These are phyloP conservation scores for Hephaestus fuliginosus DNA, from an alignment of 2,797 vertebrate species.

Conservation along the genomic window DNA sequence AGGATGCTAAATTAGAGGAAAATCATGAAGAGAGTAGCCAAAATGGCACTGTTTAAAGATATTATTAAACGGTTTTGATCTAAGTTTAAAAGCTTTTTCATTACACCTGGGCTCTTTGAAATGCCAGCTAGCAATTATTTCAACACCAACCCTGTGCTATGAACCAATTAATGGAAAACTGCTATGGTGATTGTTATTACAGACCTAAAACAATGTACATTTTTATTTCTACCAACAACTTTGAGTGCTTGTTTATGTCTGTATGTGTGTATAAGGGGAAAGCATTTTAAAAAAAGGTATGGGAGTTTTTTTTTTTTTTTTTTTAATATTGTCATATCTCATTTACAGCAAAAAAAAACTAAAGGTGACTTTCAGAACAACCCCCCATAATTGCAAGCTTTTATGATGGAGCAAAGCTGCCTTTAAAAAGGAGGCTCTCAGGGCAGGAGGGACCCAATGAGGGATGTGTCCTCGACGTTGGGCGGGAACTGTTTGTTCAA, in stretches of 20 bases:
- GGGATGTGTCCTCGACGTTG: slow-evolving; percentile 64
- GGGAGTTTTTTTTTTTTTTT: slow-evolving; percentile 30
- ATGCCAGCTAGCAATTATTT: slow-evolving; percentile 49
- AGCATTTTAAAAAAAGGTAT: slow-evolving; percentile 44
- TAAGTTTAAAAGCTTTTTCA: slow-evolving; percentile 73
- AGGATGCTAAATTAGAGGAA: slow-evolving; percentile 35
- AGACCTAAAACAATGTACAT: slow-evolving; percentile 7
- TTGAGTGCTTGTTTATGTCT: slow-evolving; percentile 40
- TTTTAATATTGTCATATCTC: slow-evolving; percentile 60
- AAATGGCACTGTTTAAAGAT: slow-evolving; percentile 49
- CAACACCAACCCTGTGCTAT: slow-evolving; percentile 11
- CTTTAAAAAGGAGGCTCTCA: slow-evolving; percentile 68
- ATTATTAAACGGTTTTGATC: slow-evolving; percentile 59
- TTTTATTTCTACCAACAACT: slow-evolving; percentile 19
- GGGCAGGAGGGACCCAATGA: slow-evolving; percentile 65
- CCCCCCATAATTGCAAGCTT: slow-evolving; percentile 77
- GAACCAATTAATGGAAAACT: slow-evolving; percentile 48
- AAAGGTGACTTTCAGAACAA: slow-evolving; percentile 84
- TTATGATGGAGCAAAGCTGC: slow-evolving; percentile 75
- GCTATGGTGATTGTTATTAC: slow-evolving; percentile 41
- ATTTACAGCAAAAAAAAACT: slow-evolving; percentile 61
- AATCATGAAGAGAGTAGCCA: slow-evolving; percentile 35
- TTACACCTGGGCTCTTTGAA: slow-evolving; percentile 54
- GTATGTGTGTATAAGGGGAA: slow-evolving; percentile 15
- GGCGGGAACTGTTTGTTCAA: slow-evolving; percentile 73